Percentiles rank a stretch among this genome's conserved stretches.
Conservation (phyloP, 2,113 vertebrate species). For the Pangasianodon hypophthalmus region DNA sequence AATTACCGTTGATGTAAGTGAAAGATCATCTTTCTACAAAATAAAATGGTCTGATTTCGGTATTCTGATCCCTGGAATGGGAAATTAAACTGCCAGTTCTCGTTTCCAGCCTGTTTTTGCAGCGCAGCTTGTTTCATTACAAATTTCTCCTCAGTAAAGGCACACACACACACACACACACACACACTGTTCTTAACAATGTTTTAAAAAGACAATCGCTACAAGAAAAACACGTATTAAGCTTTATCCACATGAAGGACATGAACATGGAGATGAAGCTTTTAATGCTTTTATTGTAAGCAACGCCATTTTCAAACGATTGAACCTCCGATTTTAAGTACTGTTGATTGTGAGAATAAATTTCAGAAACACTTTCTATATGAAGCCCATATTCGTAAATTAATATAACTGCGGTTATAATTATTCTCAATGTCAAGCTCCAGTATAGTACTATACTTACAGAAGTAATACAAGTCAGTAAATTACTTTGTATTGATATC, state of each 20-base stretch:
- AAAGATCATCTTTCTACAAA: neutral
- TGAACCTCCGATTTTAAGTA: neutral
- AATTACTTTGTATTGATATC: neutral
- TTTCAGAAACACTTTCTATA: neutral
- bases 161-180: slow-evolving; percentile 76
- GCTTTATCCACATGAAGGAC: slow-evolving; percentile 55
- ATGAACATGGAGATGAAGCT: slow-evolving; percentile 59
- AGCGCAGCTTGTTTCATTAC: slow-evolving; percentile 18
- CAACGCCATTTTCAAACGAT: neutral
- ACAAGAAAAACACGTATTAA: slow-evolving; percentile 53
- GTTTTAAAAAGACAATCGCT: neutral
- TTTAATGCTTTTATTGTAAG: neutral
- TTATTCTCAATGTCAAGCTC: neutral
- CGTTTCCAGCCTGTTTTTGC: neutral
- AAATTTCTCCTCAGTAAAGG: slow-evolving; percentile 68
- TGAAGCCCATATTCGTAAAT: neutral
- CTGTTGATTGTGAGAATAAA: neutral
- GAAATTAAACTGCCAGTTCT: neutral
- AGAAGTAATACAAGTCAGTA: neutral
- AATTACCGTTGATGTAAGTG: neutral
- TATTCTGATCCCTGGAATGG: slow-evolving; percentile 56
- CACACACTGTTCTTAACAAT: slow-evolving; percentile 55
- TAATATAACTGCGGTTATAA: too few relatives aligned
- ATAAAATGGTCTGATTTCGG: neutral
- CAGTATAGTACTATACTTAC: neutral